These are phyloP conservation scores for Pseudoips prasinana DNA, from an alignment of 2,888 invertebrate genomes.

Conservation along the genomic window DNA sequence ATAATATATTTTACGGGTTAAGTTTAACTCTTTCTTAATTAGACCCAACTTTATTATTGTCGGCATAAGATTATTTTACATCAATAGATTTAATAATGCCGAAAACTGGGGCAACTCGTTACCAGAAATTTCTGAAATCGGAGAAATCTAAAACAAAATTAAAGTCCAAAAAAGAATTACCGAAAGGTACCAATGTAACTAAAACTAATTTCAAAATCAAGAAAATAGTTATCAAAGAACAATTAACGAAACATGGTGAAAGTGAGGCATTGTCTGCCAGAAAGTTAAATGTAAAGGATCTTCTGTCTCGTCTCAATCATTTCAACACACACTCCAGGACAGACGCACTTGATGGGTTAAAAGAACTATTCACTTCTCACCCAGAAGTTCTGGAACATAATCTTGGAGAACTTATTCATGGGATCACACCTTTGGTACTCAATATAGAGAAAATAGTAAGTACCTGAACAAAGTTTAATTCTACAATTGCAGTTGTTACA, in stretches of 20 bases:
- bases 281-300: conserved; percentile 87
- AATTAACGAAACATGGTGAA: conserved; percentile 81
- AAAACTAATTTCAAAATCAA: conserved; percentile 94
- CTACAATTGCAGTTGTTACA: too few species aligned
- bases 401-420: conserved; percentile 86
- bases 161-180: conserved; percentile 89
- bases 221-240: conserved; percentile 91
- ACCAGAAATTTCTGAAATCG: conserved; percentile 89
- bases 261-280: conserved; percentile 84
- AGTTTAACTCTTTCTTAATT: too few species aligned
- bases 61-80: too few species aligned
- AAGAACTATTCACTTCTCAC: conserved; percentile 70
- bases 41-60: too few species aligned
- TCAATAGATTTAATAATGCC: conserved; percentile 62
- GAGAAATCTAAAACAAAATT: conserved; percentile 95
- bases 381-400: conserved; percentile 74
- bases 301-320: conserved; percentile 87
- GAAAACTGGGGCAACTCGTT: conserved; percentile 77
- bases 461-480: too few species aligned
- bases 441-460: conserved; percentile 86
- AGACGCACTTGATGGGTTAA: conserved; percentile 84
- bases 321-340: conserved; percentile 86
- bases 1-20: too few species aligned
- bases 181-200: conserved; percentile 94
- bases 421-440: conserved; percentile 85